Evolutionary conservation across 2,888 invertebrate genomes (phyloP).

Genomic region (Celastrina argiolus): DNA sequence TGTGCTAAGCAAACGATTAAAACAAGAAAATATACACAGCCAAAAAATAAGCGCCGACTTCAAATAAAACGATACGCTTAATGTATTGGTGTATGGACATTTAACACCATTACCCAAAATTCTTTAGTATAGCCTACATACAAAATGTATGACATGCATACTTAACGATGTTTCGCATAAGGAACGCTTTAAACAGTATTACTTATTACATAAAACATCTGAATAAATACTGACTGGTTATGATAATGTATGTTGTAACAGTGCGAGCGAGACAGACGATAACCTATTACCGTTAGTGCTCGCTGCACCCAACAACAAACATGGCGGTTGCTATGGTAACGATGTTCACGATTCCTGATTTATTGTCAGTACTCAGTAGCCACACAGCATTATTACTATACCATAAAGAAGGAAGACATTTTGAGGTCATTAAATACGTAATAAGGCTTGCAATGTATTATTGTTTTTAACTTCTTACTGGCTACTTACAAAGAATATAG

Average conservation of each 20-base stretch:
- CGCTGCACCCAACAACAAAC: constrained; percentile 11
- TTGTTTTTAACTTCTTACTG: neutral
- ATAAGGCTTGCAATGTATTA: no score
- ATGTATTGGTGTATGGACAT: no score
- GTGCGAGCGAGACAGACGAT: constrained; percentile 57
- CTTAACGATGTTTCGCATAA: neutral
- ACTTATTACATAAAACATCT: neutral
- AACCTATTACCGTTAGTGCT: constrained; percentile 56
- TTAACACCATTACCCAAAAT: neutral
- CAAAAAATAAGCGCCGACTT: neutral
- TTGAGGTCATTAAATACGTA: neutral
- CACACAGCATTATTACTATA: neutral
- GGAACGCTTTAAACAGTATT: neutral
- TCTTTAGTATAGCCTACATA: neutral
- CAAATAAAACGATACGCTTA: neutral
- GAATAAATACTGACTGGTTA: constrained; percentile 11
- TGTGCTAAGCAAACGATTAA: neutral
- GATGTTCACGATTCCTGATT: constrained; percentile 5
- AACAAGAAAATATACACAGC: neutral
- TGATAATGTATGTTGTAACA: constrained; percentile 19
- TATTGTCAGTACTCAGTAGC: neutral
- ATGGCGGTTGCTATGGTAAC: neutral
- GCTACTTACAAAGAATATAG: neutral
- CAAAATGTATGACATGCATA: neutral
- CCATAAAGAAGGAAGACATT: neutral